Base-by-base conservation (phyloP, 2,888 invertebrate species). In the Nephrotoma appendiculata region DNA sequence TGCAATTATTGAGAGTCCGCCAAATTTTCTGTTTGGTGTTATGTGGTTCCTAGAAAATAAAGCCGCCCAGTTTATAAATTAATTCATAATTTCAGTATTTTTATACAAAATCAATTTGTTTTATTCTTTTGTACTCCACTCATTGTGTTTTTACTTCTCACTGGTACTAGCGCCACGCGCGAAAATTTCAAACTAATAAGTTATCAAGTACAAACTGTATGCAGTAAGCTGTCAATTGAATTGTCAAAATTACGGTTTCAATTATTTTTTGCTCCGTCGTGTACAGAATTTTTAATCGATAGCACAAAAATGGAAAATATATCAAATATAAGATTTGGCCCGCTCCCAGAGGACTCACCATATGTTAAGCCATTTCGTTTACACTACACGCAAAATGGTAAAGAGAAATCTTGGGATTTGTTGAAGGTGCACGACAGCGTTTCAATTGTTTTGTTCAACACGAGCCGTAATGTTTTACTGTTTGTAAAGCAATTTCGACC, bases 401-500 rank as follows among this genome's bases (percentile, higher is more conserved):
- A 57, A 15, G 92, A 94, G 87, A 96, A 96, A 90, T 93, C 93
- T 71, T 98, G 98, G 98, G 98, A 98, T 90, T 92, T 97, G n/a
- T 92, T 97, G 86, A 94, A 94, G 89, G 94, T 96, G 0, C 97
- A 97, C 90, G 96, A 97, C 91, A 97, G 98, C 91, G 98, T 98
- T 4, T 94, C 95, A 31, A 95, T 98, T 86, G 92, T 99, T 11
- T 93, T 98, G 0, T 98, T 94, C 91, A 98, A 99, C 90, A 93
- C 93, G 31, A 94, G 94, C 6, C 92, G 96, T 87, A 94, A 96
- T 88, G 95, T 94, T 83, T 92, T 99, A 88, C 92, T 98, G 0
- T 95, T 98, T 89, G 98, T 99, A 0, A 96, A 95, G 89, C 98
- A 99, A 91, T 99, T 99, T 90, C 94, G 98, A 87, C 98, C 98